These are phyloP conservation scores for Hypomesus transpacificus DNA, from an alignment of 2,113 vertebrate species.

Conservation along the genomic window DNA sequence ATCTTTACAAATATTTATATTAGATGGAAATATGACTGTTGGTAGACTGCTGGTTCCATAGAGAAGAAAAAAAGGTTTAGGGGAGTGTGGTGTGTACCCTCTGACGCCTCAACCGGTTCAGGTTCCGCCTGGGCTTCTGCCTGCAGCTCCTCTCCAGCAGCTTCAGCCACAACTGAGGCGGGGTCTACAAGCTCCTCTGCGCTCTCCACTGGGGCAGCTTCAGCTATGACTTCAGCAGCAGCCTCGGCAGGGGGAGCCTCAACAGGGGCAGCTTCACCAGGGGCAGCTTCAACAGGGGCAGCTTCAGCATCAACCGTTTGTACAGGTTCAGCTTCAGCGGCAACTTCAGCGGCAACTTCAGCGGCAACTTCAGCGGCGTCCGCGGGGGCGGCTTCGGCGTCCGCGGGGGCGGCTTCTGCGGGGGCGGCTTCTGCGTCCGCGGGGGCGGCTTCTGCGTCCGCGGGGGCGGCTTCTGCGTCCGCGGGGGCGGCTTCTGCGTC, in stretches of 20 bases:
- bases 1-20: constrained; percentile 17
- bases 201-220: constrained; percentile 8
- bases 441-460: not conserved
- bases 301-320: not conserved
- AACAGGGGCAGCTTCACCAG: not conserved
- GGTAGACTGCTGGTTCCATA: constrained; percentile 42
- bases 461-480: not conserved
- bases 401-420: not conserved
- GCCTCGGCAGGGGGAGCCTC: constrained; percentile 11
- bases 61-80: constrained; percentile 42
- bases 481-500: constrained; percentile 1
- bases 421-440: not conserved
- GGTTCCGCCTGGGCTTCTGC: constrained; percentile 39
- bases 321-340: not conserved
- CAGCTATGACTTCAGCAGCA: not conserved
- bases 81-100: constrained; percentile 60
- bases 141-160: constrained; percentile 48
- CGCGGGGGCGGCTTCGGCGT: not conserved
- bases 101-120: constrained; percentile 49
- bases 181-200: constrained; percentile 44
- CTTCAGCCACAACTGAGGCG: constrained; percentile 40
- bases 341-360: not conserved
- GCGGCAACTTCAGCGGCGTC: not conserved
- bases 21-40: constrained; percentile 17
- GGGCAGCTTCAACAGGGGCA: constrained; percentile 1